A percentile compares a stretch with the other conserved stretches of the same genome.
These are phyloP conservation scores for Clarias gariepinus DNA, from an alignment of 2,113 vertebrate genomes.

Conservation along the genomic window DNA sequence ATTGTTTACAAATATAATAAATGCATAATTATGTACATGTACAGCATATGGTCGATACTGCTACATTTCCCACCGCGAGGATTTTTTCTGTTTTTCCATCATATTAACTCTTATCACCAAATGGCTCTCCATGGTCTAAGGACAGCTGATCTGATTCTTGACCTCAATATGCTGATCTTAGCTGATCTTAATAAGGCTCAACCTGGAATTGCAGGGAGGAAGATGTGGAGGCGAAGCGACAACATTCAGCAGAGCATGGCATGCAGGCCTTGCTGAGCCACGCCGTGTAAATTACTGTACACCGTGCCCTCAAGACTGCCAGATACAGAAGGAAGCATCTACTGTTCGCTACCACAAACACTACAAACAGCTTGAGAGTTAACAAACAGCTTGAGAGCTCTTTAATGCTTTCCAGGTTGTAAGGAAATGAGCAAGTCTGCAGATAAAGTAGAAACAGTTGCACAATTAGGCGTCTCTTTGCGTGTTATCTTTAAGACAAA, in stretches of 20 bases:
- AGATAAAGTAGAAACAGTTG: not conserved
- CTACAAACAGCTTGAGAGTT: not conserved
- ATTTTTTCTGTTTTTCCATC: not conserved
- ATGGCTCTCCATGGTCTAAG: slow-evolving; percentile 23
- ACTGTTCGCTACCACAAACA: slow-evolving; percentile 20
- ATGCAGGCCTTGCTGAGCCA: slow-evolving; percentile 20
- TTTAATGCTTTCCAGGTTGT: not conserved
- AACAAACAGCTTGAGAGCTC: not conserved
- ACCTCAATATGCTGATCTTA: too few relatives aligned
- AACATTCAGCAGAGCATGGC: slow-evolving; percentile 38
- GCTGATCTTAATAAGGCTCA: slow-evolving; percentile 1
- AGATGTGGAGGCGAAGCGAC: slow-evolving; percentile 23
- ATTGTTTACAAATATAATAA: not conserved
- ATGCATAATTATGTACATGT: not conserved
- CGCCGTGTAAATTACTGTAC: slow-evolving; percentile 21
- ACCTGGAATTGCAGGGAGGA: slow-evolving; percentile 11
- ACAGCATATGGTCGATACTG: not conserved
- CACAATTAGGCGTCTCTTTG: not conserved
- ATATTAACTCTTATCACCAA: slow-evolving; percentile 25
- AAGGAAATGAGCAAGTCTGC: not conserved
- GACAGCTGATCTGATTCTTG: slow-evolving; percentile 16
- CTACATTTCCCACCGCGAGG: not conserved
- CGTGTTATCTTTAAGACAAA: not conserved
- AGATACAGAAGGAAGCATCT: slow-evolving; percentile 13
- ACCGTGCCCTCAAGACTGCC: not conserved